Evolutionary conservation across 2,888 invertebrate genomes (phyloP).

Genomic region (Epirrita christyi): DNA sequence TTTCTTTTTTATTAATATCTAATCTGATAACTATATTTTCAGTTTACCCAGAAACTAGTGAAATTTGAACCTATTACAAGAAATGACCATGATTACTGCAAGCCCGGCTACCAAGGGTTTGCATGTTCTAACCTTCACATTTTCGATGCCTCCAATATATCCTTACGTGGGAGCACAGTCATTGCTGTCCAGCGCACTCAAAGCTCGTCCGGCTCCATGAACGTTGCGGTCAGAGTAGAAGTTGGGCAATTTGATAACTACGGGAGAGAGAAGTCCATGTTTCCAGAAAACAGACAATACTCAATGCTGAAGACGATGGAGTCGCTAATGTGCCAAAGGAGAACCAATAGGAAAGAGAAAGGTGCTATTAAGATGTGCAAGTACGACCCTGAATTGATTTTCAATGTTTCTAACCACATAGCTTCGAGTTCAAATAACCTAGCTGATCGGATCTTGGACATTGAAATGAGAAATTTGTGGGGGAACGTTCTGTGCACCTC

Average conservation of each 20-base stretch:
- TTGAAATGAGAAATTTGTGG: conserved; percentile 44
- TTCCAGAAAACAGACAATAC: not conserved
- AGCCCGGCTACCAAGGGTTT: not conserved
- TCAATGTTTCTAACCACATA: conserved; percentile 28
- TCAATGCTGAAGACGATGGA: conserved; percentile 1
- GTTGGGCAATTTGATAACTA: not conserved
- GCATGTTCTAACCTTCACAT: not conserved
- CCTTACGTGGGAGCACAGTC: not conserved
- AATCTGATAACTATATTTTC: no score
- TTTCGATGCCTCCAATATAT: not conserved
- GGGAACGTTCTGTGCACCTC: conserved; percentile 22
- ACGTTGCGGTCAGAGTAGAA: not conserved
- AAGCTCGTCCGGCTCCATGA: not conserved
- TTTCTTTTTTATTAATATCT: no score
- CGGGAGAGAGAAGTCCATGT: not conserved
- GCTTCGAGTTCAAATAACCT: conserved; percentile 17
- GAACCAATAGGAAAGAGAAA: not conserved
- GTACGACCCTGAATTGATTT: conserved; percentile 25
- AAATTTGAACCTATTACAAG: not conserved
- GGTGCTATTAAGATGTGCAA: conserved; percentile 7
- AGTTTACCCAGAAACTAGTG: not conserved
- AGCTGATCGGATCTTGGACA: conserved; percentile 44
- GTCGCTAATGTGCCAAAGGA: not conserved
- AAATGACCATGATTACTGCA: conserved; percentile 21
- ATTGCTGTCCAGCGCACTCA: not conserved